Base-by-base conservation (phyloP, 2,113 vertebrate genomes). In the Pangasianodon hypophthalmus region DNA sequence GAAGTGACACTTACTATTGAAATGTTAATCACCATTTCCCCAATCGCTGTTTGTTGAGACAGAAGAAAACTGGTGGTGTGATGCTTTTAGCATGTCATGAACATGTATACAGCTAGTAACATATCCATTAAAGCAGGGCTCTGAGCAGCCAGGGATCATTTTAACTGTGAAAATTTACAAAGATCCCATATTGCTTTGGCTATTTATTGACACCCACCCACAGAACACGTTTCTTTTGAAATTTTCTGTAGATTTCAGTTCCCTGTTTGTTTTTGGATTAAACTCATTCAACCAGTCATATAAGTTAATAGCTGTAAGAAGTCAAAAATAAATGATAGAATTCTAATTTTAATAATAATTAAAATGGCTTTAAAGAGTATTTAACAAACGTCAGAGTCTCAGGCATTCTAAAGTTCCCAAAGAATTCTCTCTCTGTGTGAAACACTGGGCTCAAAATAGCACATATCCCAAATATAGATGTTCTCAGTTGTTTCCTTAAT, bases 11-110 rank as follows among this genome's bases (percentile, higher is more conserved):
- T 1, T 90, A n/a, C 79, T 64, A 86, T 89, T 87, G 88, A 81
- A 71, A 90, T 85, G 91, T 82, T 89, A 89, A 92, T 86, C 80
- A 54, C 48, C 85, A 58, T 79, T 88, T 90, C 89, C 67, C 46
- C 82, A 80, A 50, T 73, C 48, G 37, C 54, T 29, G 50, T 82
- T 75, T 54, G 80, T 54, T 41, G 32, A n/a, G 48, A 86, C 75
- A 56, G 64, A 84, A 81, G 54, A 84, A 37, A 56, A 54, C 52
- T 24, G 48, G 52, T n/a, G 69, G 50, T 67, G 58, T 37, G 64
- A 88, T 84, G 87, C 87, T 86, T 88, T 88, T 77, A 87, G 80
- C 89, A 88, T 84, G 87, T 73, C 50, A 32, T 54, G 75, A 58
- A 81, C 80, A 60, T 46, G 48, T 50, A 67, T 48, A 79, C 87